These are phyloP conservation scores for Mimas tiliae DNA, from an alignment of 2,888 invertebrate genomes.

Conservation along the genomic window DNA sequence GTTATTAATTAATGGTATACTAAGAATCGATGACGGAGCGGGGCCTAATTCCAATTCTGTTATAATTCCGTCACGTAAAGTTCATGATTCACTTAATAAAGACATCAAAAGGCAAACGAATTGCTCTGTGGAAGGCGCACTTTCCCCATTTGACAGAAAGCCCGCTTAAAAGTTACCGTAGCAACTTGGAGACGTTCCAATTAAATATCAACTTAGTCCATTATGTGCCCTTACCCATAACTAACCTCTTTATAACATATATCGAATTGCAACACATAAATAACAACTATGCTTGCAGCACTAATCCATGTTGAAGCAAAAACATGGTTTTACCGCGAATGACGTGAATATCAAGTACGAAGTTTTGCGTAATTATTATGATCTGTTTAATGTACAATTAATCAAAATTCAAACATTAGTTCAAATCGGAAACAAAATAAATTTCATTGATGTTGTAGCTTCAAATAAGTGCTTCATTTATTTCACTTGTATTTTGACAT, in stretches of 20 bases:
- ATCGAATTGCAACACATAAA: conserved; percentile 18
- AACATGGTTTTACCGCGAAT: neutral
- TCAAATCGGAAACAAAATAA: neutral
- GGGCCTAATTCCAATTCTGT: conserved; percentile 40
- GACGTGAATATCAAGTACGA: neutral
- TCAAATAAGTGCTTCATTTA: too few species aligned
- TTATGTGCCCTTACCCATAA: conserved; percentile 38
- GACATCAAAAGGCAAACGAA: conserved; percentile 50
- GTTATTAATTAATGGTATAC: conserved; percentile 39
- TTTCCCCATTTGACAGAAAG: conserved; percentile 43
- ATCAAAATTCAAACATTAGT: neutral
- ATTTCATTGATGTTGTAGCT: too few species aligned
- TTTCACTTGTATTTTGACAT: too few species aligned
- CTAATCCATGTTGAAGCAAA: neutral
- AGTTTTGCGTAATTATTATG: conserved; percentile 10
- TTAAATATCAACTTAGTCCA: conserved; percentile 49
- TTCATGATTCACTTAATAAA: conserved; percentile 51
- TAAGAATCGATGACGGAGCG: conserved; percentile 40
- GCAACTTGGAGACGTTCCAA: conserved; percentile 47
- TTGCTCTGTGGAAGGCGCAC: conserved; percentile 42
- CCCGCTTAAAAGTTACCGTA: conserved; percentile 46
- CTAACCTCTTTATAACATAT: conserved; percentile 34
- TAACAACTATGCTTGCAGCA: neutral
- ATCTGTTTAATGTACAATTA: neutral
- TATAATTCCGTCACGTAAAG: conserved; percentile 48